Conservation (phyloP, 2,113 vertebrate species). For the Leptosomus discolor region DNA sequence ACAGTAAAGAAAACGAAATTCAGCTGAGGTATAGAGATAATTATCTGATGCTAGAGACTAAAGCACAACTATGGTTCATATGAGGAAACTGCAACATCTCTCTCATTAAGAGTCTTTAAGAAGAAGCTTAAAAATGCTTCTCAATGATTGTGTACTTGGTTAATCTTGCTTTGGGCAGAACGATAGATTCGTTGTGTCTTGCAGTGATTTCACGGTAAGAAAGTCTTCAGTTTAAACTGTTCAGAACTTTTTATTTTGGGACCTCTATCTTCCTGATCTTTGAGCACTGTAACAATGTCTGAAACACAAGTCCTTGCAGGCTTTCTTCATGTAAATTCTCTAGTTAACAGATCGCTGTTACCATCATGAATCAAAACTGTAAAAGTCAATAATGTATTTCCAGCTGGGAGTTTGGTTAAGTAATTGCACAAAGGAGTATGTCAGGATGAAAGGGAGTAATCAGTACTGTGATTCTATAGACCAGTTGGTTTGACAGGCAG, state of each 20-base stretch:
- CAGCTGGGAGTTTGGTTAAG: background rate
- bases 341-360: background rate
- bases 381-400: background rate
- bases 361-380: background rate
- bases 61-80: background rate
- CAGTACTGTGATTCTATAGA: background rate
- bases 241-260: background rate
- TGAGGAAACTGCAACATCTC: background rate
- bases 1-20: background rate
- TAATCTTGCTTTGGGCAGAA: background rate
- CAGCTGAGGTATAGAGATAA: background rate
- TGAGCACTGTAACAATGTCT: background rate
- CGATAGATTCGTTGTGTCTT: background rate
- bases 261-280: background rate
- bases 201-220: background rate
- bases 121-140: background rate
- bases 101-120: rapidly evolving
- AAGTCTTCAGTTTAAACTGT: background rate
- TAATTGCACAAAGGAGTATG: background rate
- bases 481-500: background rate
- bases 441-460: background rate
- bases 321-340: background rate
- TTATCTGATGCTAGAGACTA: background rate
- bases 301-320: background rate
- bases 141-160: background rate